Conservation (phyloP, 2,113 vertebrate genomes). For the human region GRCh38 chr14:68580501-68581000, state of each 20-base stretch:
- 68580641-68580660: rapidly evolving
- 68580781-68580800: not conserved
- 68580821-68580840: not conserved
- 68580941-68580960: not conserved
- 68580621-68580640: not conserved
- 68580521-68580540: not conserved
- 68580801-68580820: not conserved
- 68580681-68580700: not conserved
- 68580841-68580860: not conserved
- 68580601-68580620: not conserved
- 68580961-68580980: not conserved
- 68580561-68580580: not conserved
- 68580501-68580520: not conserved
- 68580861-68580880: not conserved
- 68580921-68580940: not conserved
- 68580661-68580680: not conserved
- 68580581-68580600: not conserved
- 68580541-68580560: not conserved
- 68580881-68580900: not conserved
- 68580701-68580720: not conserved
- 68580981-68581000: not conserved
- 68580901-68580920: not conserved
- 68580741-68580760: not conserved
- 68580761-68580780: not conserved
- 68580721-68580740: not conserved